A percentile compares a stretch with the other conserved stretches of the same genome.
phyloP scores from a whole-genome alignment of 2,797 vertebrate genomes.

The Gambusia yucatana region DNA sequence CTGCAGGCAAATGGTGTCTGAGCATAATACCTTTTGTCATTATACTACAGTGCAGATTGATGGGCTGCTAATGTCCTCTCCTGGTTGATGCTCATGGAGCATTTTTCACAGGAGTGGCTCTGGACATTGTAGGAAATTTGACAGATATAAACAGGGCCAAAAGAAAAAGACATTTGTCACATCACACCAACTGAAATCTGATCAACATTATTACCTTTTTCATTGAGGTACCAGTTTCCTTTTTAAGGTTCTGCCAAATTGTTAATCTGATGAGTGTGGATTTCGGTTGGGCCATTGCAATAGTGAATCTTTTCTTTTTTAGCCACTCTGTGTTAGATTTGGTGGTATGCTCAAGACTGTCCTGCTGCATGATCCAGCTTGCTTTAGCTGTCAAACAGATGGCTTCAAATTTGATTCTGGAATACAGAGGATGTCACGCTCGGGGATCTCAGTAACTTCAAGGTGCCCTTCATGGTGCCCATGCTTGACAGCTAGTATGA shows the following conservation, averaged over 20 bases:
- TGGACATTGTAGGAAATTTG: background rate
- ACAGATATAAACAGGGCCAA: background rate
- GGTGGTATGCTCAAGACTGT: background rate
- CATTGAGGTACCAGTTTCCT: background rate
- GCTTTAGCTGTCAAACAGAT: constrained; percentile 1
- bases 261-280: background rate
- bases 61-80: constrained; percentile 36
- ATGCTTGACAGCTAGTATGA: background rate
- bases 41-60: constrained; percentile 38
- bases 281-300: background rate
- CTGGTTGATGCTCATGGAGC: background rate
- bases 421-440: background rate
- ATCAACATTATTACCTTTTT: background rate
- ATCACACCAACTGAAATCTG: background rate
- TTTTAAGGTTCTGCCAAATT: background rate
- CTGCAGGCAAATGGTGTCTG: constrained; percentile 30
- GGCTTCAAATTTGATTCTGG: background rate
- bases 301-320: background rate
- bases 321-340: background rate
- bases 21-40: constrained; percentile 55
- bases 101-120: constrained; percentile 2
- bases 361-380: background rate
- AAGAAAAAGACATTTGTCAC: background rate
- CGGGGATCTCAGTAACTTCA: background rate
- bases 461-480: background rate